These are phyloP conservation scores for Spatulosminthurus flaviceps DNA, from an alignment of 2,888 invertebrate genomes.

Conservation along the genomic window DNA sequence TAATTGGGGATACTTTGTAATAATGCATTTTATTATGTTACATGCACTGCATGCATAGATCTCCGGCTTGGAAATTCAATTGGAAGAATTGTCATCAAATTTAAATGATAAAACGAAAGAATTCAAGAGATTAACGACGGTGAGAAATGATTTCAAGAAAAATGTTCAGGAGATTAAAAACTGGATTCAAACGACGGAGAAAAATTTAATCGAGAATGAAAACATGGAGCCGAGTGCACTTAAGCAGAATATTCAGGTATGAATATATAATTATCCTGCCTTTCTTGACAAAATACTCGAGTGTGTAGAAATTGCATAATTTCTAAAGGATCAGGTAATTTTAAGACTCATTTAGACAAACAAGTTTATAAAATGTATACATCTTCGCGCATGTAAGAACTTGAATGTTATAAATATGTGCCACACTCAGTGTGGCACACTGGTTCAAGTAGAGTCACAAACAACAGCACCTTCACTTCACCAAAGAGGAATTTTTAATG, in stretches of 20 bases:
- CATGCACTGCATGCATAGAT: constrained; percentile 70
- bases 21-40: too few relatives aligned
- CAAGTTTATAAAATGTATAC: too few relatives aligned
- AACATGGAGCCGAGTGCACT: constrained; percentile 79
- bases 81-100: constrained; percentile 79
- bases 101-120: constrained; percentile 90
- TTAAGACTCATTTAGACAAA: too few relatives aligned
- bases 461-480: too few relatives aligned
- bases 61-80: constrained; percentile 81
- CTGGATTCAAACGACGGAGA: constrained; percentile 86
- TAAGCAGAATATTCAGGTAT: constrained; percentile 77
- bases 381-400: too few relatives aligned
- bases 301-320: not conserved
- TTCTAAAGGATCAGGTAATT: not conserved
- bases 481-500: not conserved
- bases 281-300: not conserved
- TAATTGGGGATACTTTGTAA: too few relatives aligned
- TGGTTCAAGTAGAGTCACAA: too few relatives aligned
- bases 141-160: constrained; percentile 80
- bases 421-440: too few relatives aligned
- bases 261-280: not conserved
- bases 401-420: too few relatives aligned
- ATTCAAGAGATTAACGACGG: constrained; percentile 84
- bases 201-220: constrained; percentile 80
- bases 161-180: constrained; percentile 83